Evolutionary conservation across 1,140 invertebrate species (phyloP).

Genomic region (Drosophila ercepeae): DNA sequence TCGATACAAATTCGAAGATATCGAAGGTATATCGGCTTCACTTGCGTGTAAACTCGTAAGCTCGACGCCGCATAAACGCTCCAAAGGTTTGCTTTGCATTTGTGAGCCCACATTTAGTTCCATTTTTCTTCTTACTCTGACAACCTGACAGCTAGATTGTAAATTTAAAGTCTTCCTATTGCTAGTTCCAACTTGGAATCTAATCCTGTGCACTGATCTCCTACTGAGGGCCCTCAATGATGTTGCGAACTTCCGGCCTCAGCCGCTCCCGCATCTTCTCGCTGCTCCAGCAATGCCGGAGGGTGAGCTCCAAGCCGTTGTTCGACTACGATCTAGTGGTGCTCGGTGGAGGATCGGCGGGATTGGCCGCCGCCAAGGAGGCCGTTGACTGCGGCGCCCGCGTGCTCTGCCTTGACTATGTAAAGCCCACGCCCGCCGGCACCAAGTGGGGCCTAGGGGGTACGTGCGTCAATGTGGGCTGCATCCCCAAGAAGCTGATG

Average conservation of each 20-base stretch:
- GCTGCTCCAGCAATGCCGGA: neutral
- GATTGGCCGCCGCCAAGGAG: conserved; percentile 96
- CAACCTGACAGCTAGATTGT: neutral
- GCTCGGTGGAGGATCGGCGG: conserved; percentile 97
- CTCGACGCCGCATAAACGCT: neutral
- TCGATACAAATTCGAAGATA: no score
- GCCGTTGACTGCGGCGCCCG: conserved; percentile 92
- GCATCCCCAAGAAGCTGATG: conserved; percentile 99
- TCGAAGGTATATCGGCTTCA: no score
- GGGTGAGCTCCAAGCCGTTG: conserved; percentile 65
- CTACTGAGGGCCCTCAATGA: conserved; percentile 26
- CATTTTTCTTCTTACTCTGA: neutral
- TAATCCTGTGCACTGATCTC: neutral
- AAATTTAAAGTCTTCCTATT: neutral
- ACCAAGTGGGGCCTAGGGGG: conserved; percentile 97
- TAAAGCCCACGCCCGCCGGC: conserved; percentile 92
- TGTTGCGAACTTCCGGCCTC: neutral
- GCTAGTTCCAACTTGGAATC: neutral
- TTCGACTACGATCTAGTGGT: conserved; percentile 95
- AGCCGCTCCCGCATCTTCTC: neutral
- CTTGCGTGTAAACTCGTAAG: neutral
- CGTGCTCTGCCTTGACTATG: conserved; percentile 96
- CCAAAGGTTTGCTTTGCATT: neutral
- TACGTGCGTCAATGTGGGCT: conserved; percentile 99
- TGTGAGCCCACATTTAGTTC: neutral